phyloP scores from a whole-genome alignment of 2,888 invertebrate species.

The Nematopogon swammerdamellus region DNA sequence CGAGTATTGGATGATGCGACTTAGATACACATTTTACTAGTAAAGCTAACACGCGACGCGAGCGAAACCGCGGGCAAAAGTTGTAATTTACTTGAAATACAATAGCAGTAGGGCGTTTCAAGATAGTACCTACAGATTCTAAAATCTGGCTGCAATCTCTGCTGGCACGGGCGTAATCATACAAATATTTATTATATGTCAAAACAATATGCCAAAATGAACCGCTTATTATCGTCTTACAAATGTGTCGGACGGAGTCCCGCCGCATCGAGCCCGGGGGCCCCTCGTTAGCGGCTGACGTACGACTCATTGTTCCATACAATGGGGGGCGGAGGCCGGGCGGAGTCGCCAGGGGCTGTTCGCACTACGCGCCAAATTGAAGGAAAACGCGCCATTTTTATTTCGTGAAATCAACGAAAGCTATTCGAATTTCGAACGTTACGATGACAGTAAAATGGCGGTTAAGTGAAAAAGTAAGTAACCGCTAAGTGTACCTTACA shows the following conservation, averaged over 20 bases:
- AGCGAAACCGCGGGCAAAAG: too few relatives aligned
- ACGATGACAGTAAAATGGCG: not conserved
- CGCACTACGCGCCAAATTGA: not conserved
- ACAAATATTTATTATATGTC: constrained; percentile 52
- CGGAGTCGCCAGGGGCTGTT: constrained; percentile 1
- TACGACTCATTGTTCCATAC: constrained; percentile 46
- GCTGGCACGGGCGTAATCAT: constrained; percentile 31
- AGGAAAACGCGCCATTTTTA: not conserved
- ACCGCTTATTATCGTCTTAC: constrained; percentile 50
- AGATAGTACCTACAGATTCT: too few relatives aligned
- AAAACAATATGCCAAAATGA: constrained; percentile 53
- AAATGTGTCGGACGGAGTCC: constrained; percentile 26
- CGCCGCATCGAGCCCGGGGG: constrained; percentile 28
- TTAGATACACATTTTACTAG: too few relatives aligned
- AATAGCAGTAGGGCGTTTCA: too few relatives aligned
- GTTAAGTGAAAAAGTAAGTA: too few relatives aligned
- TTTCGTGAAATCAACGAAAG: not conserved
- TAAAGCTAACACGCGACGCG: too few relatives aligned
- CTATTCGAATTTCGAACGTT: not conserved
- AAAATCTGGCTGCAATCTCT: constrained; percentile 22
- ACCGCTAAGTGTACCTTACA: too few relatives aligned
- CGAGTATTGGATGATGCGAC: too few relatives aligned
- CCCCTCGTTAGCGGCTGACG: constrained; percentile 49
- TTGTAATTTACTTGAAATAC: too few relatives aligned
- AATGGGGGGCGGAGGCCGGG: constrained; percentile 38